Evolutionary conservation across 1,140 invertebrate species (phyloP), one percentile per base, ranked within the genome.

Genomic region (Ceratitis capitata): DNA sequence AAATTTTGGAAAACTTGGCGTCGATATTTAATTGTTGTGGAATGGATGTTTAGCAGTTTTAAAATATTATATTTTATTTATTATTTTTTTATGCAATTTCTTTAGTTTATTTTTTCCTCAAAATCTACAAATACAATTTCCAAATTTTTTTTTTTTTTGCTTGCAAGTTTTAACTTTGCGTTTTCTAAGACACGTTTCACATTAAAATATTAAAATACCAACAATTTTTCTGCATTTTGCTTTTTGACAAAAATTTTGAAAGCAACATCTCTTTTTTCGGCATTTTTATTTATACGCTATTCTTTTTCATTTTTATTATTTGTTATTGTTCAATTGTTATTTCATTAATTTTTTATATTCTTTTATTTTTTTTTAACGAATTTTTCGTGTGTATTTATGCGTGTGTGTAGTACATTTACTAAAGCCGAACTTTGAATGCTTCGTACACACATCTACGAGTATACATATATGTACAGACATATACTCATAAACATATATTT

Each of bases 401-500:
- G 6, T 69, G 32, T 69, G 12, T 39, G 61, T 29, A 39, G 3
- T 69, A 35, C 74, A 78, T 56, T 32, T 85, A n/a, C n/a, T n/a
- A 85, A 90, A 91, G 89, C 82, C 89, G 89, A 90, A 91, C 89
- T 90, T 90, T 90, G 87, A 91, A 91, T 91, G 88, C 89, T 88
- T 87, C 89, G 88, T 90, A 90, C 32, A 85, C 74, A 85, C 19
- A 85, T 53, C n/a, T n/a, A n/a, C n/a, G n/a, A n/a, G n/a, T n/a
- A n/a, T n/a, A n/a, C n/a, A n/a, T n/a, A n/a, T n/a, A n/a, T n/a
- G n/a, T n/a, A n/a, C n/a, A n/a, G n/a, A n/a, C 89, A 88, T 90
- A 90, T 29, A 85, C 74, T 82, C 19, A 85, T 53, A 83, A 64
- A 49, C 82, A 85, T 85, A 61, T 64, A 83, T 35, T 84, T 91